Base-by-base conservation (phyloP, 2,888 invertebrate species). In the Philonicus albiceps region DNA sequence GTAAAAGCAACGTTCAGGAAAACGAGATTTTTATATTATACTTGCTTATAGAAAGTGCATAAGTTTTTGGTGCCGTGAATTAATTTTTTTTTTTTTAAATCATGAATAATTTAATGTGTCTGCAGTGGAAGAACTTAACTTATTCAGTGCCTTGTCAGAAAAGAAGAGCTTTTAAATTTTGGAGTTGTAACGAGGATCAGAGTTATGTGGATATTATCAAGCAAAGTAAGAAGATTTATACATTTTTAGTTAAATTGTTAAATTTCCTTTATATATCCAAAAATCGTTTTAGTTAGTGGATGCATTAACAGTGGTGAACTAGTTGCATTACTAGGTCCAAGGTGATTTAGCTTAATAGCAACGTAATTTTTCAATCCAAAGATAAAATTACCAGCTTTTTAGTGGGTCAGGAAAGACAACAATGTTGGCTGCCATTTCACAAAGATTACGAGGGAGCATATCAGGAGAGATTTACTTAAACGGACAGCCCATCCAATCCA, bases 391-490 rank as follows among this genome's bases (percentile, higher is more conserved):
- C 19, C 22, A 16, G 34, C 22, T 34, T 83, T 93, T 90, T 90
- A 96, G 96, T 93, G 96, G 96, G 74, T 95, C 95, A 72, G 96
- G 96, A 13, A 96, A 96, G 93, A 96, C 96, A 53, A 95, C 96
- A 73, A 91, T 96, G 1, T 91, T 96, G 11, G 95, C 96, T 4
- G 95, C 96, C 1, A 95, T 96, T 89, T 96, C 96, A 89, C 94
- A 95, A 88, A 93, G 96, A 87, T 93, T 95, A 89, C 95, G 95
- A 90, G 95, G 95, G 87, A 94, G 94, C 81, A 92, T 94, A 89
- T 93, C 93, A 3, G 96, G 96, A 16, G 95, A 96, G 90, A 93
- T 96, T 88, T 93, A 95, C 91, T 93, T 96, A 84, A 96, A 96
- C 90, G 96, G 96, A 6, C 92, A 94, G 88, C 90, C 94, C 74